Evolutionary conservation across 1,140 invertebrate species (phyloP).

Genomic region (Danaus melanippus): DNA sequence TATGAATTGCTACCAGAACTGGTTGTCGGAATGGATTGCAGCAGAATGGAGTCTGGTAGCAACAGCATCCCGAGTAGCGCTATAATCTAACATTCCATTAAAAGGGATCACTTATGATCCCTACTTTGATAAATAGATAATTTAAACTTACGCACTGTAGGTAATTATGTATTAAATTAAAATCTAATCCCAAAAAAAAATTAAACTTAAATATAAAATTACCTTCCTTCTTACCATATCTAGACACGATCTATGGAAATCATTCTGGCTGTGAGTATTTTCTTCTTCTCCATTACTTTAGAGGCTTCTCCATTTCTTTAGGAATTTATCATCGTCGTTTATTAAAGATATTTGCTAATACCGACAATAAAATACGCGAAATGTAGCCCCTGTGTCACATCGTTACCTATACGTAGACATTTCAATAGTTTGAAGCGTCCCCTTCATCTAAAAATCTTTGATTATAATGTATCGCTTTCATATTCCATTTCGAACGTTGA

Average conservation of each 20-base stretch:
- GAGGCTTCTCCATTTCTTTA: slow-evolving; percentile 54
- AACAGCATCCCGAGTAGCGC: slow-evolving; percentile 40
- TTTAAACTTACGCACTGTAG: slow-evolving; percentile 68
- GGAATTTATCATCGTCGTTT: slow-evolving; percentile 44
- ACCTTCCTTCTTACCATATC: slow-evolving; percentile 59
- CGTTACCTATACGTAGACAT: slow-evolving; percentile 3
- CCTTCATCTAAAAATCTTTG: too few relatives aligned
- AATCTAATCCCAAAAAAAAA: slow-evolving; percentile 57
- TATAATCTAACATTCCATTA: slow-evolving; percentile 60
- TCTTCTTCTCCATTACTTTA: slow-evolving; percentile 41
- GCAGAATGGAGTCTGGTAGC: slow-evolving; percentile 13
- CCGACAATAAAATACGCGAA: slow-evolving; percentile 41
- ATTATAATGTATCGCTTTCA: too few relatives aligned
- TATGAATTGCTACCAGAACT: slow-evolving; percentile 22
- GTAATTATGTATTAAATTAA: slow-evolving; percentile 61
- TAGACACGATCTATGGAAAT: slow-evolving; percentile 63
- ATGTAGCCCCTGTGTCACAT: slow-evolving; percentile 9
- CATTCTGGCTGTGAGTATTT: slow-evolving; percentile 70
- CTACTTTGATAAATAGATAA: slow-evolving; percentile 64
- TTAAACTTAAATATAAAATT: slow-evolving; percentile 45
- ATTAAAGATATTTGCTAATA: slow-evolving; percentile 36
- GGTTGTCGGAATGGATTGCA: slow-evolving; percentile 15
- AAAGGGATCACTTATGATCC: slow-evolving; percentile 54
- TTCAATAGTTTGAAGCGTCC: too few relatives aligned
- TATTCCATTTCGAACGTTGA: neutral